phyloP scores from a whole-genome alignment of 2,797 vertebrate genomes.

The Aphelocoma californica region DNA sequence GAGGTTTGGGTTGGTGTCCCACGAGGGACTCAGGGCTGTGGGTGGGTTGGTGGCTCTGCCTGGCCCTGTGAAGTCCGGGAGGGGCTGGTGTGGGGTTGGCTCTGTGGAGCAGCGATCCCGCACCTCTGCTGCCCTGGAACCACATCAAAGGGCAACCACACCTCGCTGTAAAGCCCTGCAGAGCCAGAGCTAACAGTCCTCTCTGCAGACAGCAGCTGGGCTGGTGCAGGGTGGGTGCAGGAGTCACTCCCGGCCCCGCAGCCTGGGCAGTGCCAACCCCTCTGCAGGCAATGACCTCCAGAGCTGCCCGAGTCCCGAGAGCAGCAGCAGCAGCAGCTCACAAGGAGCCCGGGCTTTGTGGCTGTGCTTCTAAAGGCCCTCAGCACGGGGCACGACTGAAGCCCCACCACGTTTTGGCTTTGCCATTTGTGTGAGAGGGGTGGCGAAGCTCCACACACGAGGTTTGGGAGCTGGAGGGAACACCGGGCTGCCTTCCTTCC shows the following conservation, averaged over 20 bases:
- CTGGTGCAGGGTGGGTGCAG: not conserved
- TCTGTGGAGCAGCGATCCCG: not conserved
- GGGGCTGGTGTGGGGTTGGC: not conserved
- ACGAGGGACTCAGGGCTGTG: not conserved
- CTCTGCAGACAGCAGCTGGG: not conserved
- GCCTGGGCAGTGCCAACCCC: not conserved
- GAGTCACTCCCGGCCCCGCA: not conserved
- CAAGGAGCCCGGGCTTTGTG: not conserved
- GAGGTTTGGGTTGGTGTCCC: not conserved
- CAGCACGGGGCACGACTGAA: accelerated
- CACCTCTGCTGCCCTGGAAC: not conserved
- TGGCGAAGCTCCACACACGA: not conserved
- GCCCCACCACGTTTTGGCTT: accelerated
- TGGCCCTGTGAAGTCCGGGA: not conserved
- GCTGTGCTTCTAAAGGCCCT: not conserved
- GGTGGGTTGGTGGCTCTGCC: not conserved
- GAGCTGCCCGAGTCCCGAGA: not conserved
- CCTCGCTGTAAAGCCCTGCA: not conserved
- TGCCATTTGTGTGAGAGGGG: accelerated
- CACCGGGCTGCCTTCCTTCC: not conserved
- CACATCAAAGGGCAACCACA: not conserved
- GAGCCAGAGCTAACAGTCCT: not conserved
- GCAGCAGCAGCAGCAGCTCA: not conserved
- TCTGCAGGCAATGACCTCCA: not conserved
- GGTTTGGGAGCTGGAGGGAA: not conserved